phyloP scores from a whole-genome alignment of 2,797 vertebrate species.

The Sebastes steindachneri region DNA sequence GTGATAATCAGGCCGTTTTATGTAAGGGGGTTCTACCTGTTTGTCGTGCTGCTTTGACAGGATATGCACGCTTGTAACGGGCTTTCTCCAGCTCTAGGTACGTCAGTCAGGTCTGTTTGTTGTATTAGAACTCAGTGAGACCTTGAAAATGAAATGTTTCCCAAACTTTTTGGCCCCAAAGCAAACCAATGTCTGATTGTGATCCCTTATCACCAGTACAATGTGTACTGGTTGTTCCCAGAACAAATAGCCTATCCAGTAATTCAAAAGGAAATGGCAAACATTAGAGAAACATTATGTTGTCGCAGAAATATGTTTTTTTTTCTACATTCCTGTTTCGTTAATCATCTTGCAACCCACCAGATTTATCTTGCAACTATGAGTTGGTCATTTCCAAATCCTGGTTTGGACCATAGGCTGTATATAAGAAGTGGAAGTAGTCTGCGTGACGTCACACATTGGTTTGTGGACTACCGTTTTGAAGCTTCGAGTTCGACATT shows the following conservation, averaged over 20 bases:
- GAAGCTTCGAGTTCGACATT: no score
- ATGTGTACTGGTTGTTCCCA: neutral
- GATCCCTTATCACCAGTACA: neutral
- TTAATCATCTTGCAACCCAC: neutral
- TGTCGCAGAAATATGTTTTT: neutral
- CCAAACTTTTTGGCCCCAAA: neutral
- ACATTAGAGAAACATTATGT: neutral
- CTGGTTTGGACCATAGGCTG: no score
- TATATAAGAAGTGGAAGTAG: no score
- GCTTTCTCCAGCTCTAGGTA: neutral
- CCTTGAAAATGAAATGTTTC: neutral
- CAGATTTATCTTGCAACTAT: neutral
- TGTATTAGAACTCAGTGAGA: neutral
- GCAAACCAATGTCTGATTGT: neutral
- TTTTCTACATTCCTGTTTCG: neutral
- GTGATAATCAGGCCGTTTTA: conserved; percentile 37
- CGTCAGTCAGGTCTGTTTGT: neutral
- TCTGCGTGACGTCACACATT: no score
- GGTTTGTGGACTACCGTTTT: no score
- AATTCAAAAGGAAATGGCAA: neutral
- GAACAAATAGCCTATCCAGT: neutral
- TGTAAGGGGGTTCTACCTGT: conserved; percentile 13
- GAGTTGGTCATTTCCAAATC: no score
- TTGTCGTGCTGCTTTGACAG: conserved; percentile 9
- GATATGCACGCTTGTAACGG: conserved; percentile 5